phyloP scores from a whole-genome alignment of 1,140 invertebrate species.

The Tetramorium parvispinum region DNA sequence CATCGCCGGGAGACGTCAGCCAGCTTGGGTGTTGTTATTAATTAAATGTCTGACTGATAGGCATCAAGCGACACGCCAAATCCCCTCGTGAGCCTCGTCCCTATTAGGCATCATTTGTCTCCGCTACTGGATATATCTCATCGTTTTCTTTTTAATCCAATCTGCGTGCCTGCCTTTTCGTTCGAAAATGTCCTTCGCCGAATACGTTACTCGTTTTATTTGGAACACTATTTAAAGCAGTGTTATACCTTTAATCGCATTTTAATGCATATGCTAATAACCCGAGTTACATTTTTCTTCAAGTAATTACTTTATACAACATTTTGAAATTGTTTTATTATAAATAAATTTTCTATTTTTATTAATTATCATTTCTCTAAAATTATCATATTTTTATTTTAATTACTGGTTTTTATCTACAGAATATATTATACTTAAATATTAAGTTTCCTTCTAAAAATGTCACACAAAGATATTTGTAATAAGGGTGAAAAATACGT shows the following conservation, averaged over 20 bases:
- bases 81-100: constrained; percentile 75
- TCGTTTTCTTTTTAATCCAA: constrained; percentile 67
- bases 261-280: not conserved
- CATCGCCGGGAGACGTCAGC: constrained; percentile 83
- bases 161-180: constrained; percentile 28
- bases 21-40: constrained; percentile 85
- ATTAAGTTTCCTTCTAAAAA: not conserved
- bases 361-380: not conserved
- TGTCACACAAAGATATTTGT: not conserved
- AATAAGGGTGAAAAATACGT: not conserved
- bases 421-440: not conserved
- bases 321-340: not conserved
- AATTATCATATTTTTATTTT: not conserved
- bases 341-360: not conserved
- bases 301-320: not conserved
- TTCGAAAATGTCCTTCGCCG: constrained; percentile 29
- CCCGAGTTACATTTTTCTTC: not conserved
- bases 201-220: not conserved
- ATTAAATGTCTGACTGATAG: constrained; percentile 86
- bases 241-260: not conserved
- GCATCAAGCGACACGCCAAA: constrained; percentile 82
- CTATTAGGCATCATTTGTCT: constrained; percentile 85
- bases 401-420: not conserved
- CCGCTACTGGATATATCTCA: constrained; percentile 74
- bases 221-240: not conserved